phyloP scores from a whole-genome alignment of 2,113 vertebrate genomes.

The Crocuta crocuta region DNA sequence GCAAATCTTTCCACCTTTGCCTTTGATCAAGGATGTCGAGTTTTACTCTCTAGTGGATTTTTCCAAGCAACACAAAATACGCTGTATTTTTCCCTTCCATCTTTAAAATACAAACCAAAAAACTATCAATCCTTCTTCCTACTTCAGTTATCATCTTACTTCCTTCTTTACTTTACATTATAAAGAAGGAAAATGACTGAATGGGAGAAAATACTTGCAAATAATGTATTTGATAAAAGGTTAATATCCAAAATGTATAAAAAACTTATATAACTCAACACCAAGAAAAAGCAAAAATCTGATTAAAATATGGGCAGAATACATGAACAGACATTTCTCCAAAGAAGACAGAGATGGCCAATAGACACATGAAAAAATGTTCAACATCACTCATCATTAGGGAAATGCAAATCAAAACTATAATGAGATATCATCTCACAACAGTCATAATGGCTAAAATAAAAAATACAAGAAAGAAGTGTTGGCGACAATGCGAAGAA shows the following conservation, averaged over 20 bases:
- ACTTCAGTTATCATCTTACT: neutral
- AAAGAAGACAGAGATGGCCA: neutral
- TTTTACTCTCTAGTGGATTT: neutral
- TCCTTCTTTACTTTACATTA: neutral
- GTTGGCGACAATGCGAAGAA: neutral
- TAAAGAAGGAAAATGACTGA: neutral
- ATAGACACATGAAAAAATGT: neutral
- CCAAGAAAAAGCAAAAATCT: neutral
- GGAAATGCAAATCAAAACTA: neutral
- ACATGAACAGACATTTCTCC: neutral
- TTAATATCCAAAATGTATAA: neutral
- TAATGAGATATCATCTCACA: neutral
- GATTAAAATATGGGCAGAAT: neutral
- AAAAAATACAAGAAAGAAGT: neutral
- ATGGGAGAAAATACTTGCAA: neutral
- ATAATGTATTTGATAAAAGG: neutral
- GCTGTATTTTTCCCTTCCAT: neutral
- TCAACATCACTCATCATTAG: neutral
- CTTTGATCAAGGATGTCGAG: neutral
- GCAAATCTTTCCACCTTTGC: neutral
- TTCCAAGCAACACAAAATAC: neutral
- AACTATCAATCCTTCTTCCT: neutral
- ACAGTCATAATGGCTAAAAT: neutral
- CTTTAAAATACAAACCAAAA: neutral
- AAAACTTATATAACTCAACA: neutral